Conservation (phyloP, 2,113 vertebrate genomes). For the Gallinago jamesoni region DNA sequence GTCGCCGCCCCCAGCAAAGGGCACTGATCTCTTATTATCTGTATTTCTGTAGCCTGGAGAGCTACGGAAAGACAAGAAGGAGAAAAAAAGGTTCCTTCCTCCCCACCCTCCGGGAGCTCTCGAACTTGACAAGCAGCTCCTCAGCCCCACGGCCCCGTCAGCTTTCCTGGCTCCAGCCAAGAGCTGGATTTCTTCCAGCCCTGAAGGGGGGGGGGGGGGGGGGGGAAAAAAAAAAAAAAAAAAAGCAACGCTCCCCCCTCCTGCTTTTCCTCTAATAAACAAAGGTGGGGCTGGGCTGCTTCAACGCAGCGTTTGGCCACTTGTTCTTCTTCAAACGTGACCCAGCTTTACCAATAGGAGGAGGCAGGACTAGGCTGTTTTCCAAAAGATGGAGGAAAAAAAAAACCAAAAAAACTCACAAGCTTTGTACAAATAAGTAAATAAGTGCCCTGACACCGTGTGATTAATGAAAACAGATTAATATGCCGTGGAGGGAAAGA, state of each 20-base stretch:
- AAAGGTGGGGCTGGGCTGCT: background rate
- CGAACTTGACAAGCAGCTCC: constrained; percentile 10
- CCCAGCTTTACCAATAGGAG: background rate
- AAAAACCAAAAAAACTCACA: no score
- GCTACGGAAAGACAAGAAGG: background rate
- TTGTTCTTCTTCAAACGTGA: background rate
- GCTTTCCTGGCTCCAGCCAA: background rate
- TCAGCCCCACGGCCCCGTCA: background rate
- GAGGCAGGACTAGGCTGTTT: background rate
- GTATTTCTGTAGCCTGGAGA: background rate
- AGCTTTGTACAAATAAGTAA: background rate
- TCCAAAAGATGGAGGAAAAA: background rate
- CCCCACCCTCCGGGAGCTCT: background rate
- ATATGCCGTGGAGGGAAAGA: background rate
- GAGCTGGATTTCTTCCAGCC: constrained; percentile 23
- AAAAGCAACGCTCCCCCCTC: constrained; percentile 11
- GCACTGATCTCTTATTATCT: background rate
- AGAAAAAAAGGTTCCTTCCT: background rate
- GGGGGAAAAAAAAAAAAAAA: background rate
- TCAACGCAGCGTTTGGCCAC: background rate
- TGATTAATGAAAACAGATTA: constrained; percentile 5
- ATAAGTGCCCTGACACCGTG: background rate
- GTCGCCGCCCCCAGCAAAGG: background rate
- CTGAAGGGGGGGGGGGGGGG: background rate
- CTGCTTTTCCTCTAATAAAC: background rate